phyloP scores from a whole-genome alignment of 1,140 invertebrate species.

The Alviniconcha marisindica region DNA sequence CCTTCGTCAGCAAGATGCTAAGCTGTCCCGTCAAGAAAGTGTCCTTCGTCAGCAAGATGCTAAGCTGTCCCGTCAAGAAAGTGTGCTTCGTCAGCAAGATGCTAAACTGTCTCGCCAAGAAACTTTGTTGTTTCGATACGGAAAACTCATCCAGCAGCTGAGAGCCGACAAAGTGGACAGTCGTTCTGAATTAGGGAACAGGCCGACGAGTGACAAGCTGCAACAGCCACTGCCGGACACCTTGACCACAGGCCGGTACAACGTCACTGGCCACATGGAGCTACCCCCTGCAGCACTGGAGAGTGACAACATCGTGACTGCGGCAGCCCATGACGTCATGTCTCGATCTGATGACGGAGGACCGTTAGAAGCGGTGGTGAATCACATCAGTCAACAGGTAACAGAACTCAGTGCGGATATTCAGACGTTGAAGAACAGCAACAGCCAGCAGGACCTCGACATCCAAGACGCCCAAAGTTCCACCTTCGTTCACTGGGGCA shows the following conservation, averaged over 20 bases:
- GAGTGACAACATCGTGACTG: not conserved
- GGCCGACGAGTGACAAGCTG: too few species aligned
- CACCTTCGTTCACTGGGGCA: constrained; percentile 21
- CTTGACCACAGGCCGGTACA: too few species aligned
- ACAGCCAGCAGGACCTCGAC: too few species aligned
- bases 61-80: too few species aligned
- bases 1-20: not conserved
- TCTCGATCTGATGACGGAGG: constrained; percentile 9
- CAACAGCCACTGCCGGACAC: too few species aligned
- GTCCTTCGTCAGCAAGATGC: not conserved
- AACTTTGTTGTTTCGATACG: not conserved
- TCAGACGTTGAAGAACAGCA: not conserved
- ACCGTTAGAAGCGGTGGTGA: not conserved
- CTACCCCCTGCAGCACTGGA: not conserved
- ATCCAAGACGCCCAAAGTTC: not conserved
- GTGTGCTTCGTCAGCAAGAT: too few species aligned
- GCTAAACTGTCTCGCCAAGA: too few species aligned
- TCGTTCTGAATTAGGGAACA: not conserved
- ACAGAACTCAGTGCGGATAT: not conserved
- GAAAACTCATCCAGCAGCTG: not conserved
- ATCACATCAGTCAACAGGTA: not conserved
- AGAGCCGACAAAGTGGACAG: too few species aligned
- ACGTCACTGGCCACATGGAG: too few species aligned
- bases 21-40: not conserved
- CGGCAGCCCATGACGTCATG: not conserved